phyloP scores from a whole-genome alignment of 2,888 invertebrate genomes.

The Chironomus riparius region DNA sequence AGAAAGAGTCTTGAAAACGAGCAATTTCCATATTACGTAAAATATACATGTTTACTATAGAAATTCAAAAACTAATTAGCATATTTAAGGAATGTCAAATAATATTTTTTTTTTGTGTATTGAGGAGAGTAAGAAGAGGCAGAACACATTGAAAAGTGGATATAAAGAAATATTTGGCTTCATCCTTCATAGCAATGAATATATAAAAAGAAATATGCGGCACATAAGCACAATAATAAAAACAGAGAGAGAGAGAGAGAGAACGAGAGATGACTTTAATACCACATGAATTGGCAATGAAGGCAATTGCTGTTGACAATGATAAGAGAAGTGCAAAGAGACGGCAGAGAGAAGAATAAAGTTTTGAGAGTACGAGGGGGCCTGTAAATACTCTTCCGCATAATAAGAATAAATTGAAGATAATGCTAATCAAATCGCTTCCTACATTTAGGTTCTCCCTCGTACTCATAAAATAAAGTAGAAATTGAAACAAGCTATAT shows the following conservation, averaged over 20 bases:
- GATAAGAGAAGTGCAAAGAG: no score
- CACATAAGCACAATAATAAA: no score
- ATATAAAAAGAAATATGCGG: no score
- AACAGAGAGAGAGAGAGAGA: not conserved
- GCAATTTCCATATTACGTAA: not conserved
- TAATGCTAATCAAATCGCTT: slow-evolving; percentile 20
- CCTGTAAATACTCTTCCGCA: slow-evolving; percentile 18
- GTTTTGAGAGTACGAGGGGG: not conserved
- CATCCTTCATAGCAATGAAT: no score
- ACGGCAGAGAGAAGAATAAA: not conserved
- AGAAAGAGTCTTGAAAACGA: not conserved
- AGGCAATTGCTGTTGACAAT: not conserved
- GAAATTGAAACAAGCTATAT: no score
- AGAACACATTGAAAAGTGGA: no score
- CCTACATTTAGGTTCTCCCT: not conserved
- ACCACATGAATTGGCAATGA: not conserved
- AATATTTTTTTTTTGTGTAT: not conserved
- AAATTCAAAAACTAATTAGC: slow-evolving; percentile 14
- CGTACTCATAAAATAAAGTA: no score
- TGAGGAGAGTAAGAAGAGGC: not conserved
- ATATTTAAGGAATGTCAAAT: slow-evolving; percentile 22
- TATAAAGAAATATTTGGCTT: no score
- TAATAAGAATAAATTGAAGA: slow-evolving; percentile 18
- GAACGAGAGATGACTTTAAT: not conserved
- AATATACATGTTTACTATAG: not conserved